These are phyloP conservation scores for Anoncus sp. DNA, from an alignment of 2,888 invertebrate genomes.

Conservation along the genomic window DNA sequence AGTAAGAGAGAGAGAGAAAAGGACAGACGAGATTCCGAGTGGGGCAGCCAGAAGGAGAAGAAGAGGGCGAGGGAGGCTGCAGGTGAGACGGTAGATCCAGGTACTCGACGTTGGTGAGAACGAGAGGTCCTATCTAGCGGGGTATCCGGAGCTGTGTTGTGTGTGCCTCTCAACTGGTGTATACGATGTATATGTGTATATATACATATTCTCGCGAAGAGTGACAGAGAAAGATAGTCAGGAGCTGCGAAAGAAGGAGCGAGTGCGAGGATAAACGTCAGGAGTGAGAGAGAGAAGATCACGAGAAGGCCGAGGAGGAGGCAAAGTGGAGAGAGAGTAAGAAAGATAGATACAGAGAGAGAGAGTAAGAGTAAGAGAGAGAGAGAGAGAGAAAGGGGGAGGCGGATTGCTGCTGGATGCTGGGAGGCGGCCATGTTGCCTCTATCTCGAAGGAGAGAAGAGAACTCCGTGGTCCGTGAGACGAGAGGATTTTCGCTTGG, in stretches of 20 bases:
- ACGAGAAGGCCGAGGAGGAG: constrained; percentile 54
- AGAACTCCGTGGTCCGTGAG: constrained; percentile 77
- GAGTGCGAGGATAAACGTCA: constrained; percentile 70
- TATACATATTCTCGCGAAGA: too few species aligned
- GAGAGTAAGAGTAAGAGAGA: constrained; percentile 15
- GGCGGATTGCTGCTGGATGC: constrained; percentile 83
- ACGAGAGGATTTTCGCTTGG: constrained; percentile 71
- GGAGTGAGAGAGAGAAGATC: constrained; percentile 51
- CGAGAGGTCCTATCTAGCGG: constrained; percentile 56
- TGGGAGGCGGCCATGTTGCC: constrained; percentile 88
- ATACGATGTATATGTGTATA: too few species aligned
- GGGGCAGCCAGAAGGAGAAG: constrained; percentile 52
- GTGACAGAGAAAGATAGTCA: constrained; percentile 42
- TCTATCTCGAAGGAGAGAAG: constrained; percentile 85
- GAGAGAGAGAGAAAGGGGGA: constrained; percentile 73
- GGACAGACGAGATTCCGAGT: constrained; percentile 51
- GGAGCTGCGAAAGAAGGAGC: constrained; percentile 24
- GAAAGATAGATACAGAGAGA: constrained; percentile 74
- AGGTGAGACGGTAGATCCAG: constrained; percentile 63
- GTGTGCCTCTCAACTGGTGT: too few species aligned
- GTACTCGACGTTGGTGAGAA: constrained; percentile 56
- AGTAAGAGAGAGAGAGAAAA: constrained; percentile 64
- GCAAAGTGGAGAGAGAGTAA: constrained; percentile 54
- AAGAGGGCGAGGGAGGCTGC: constrained; percentile 59
- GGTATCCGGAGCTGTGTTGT: too few species aligned